phyloP scores from a whole-genome alignment of 2,113 vertebrate genomes.

The Psittacus erithacus region DNA sequence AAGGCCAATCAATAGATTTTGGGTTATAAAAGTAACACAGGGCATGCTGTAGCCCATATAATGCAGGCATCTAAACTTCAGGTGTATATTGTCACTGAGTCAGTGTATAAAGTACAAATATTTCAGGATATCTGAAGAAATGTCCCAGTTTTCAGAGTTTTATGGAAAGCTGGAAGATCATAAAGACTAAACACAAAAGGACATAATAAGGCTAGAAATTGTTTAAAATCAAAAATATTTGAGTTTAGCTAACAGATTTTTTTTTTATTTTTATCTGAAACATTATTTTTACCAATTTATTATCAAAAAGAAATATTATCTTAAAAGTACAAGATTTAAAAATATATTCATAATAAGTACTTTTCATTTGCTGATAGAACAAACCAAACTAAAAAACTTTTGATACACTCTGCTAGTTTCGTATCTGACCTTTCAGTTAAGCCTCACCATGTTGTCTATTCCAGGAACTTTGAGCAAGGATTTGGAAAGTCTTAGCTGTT shows the following conservation, averaged over 20 bases:
- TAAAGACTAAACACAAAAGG: background rate
- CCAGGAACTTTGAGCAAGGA: conserved; percentile 39
- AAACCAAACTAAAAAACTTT: background rate
- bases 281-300: background rate
- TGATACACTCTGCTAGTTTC: background rate
- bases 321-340: background rate
- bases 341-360: background rate
- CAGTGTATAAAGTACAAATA: background rate
- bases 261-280: background rate
- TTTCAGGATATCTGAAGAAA: background rate
- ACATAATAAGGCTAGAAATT: background rate
- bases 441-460: background rate
- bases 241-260: fast-evolving
- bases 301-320: background rate
- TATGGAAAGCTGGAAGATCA: background rate
- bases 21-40: background rate
- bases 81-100: background rate
- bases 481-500: conserved; percentile 36
- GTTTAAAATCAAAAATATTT: background rate
- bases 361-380: background rate
- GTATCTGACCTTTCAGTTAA: conserved; percentile 26
- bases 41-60: background rate
- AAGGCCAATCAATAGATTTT: background rate
- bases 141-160: background rate
- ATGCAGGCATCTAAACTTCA: background rate